Evolutionary conservation across 2,888 invertebrate species (phyloP).

Genomic region (Xestia ashworthii): DNA sequence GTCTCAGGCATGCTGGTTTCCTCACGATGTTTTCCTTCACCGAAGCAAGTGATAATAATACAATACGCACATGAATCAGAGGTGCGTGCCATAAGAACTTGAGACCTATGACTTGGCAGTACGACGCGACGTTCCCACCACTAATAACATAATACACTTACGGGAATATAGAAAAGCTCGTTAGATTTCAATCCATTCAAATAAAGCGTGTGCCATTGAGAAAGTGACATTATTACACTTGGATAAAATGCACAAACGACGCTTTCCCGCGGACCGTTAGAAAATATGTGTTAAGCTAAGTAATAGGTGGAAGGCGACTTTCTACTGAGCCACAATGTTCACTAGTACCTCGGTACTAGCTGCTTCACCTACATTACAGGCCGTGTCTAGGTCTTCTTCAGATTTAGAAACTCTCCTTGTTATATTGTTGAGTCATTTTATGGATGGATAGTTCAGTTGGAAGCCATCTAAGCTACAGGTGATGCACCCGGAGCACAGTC

Average conservation of each 20-base stretch:
- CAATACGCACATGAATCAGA: no score
- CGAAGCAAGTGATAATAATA: no score
- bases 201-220: neutral
- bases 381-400: neutral
- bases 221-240: slow-evolving; percentile 37
- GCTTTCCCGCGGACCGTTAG: slow-evolving; percentile 48
- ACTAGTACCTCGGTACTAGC: neutral
- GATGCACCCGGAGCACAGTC: neutral
- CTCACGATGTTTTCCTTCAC: no score
- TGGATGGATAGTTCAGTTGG: neutral
- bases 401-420: neutral
- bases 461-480: no score
- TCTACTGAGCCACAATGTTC: slow-evolving; percentile 11
- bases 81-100: no score
- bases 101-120: no score
- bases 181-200: slow-evolving; percentile 11
- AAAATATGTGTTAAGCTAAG: slow-evolving; percentile 29
- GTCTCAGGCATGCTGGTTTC: no score
- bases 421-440: neutral
- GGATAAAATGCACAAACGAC: slow-evolving; percentile 27
- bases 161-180: neutral
- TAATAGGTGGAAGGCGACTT: slow-evolving; percentile 14
- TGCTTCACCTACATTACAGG: slow-evolving; percentile 21
- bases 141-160: neutral
- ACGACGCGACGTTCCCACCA: no score